phyloP scores from a whole-genome alignment of 2,113 vertebrate species.

The Centropus bengalensis region DNA sequence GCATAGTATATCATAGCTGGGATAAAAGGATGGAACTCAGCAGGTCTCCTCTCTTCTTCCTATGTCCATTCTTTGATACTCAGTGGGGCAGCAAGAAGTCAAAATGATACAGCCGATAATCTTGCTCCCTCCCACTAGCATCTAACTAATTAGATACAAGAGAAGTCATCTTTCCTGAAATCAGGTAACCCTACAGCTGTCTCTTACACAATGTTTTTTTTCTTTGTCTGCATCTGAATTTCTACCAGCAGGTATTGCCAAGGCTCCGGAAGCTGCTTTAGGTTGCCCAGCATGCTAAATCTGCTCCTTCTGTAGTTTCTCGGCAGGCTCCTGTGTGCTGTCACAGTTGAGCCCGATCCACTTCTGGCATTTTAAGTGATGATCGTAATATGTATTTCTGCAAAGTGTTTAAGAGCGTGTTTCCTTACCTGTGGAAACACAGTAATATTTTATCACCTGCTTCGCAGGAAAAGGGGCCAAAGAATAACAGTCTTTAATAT shows the following conservation, averaged over 20 bases:
- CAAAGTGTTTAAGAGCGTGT: constrained; percentile 65
- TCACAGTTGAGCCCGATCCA: constrained; percentile 7
- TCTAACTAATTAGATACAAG: neutral
- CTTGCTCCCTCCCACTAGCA: neutral
- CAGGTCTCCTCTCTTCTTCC: neutral
- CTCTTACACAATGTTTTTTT: neutral
- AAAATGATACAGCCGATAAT: neutral
- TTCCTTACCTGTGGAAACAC: constrained; percentile 74
- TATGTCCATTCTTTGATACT: neutral
- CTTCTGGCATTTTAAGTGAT: constrained; percentile 64
- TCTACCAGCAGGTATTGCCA: neutral
- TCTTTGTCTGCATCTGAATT: neutral
- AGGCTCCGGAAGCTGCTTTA: neutral
- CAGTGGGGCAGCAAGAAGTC: neutral
- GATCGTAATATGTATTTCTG: constrained; percentile 69
- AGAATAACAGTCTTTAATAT: constrained; percentile 67
- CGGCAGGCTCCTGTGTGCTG: neutral
- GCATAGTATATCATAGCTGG: neutral
- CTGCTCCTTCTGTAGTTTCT: constrained; percentile 12
- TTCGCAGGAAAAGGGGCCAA: constrained; percentile 62
- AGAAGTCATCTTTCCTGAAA: neutral
- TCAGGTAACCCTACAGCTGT: neutral
- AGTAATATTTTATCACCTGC: constrained; percentile 76
- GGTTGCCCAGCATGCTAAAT: neutral
- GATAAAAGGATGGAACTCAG: neutral